Evolutionary conservation across 2,113 vertebrate species (phyloP), one percentile per base, ranked within the genome.

Genomic region (Crotophaga sulcirostris): DNA sequence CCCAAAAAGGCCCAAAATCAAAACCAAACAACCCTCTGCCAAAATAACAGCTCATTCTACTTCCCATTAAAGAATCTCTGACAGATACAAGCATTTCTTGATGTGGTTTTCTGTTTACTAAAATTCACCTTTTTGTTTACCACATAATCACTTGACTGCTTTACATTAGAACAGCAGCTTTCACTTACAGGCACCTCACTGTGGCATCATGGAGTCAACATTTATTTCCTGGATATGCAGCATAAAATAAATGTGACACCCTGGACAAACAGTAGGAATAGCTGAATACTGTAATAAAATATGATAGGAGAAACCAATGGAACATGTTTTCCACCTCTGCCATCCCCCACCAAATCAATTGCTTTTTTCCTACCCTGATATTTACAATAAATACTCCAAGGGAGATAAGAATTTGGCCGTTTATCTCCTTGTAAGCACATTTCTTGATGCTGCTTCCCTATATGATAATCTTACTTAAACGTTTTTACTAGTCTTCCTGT

Each of bases 401-500:
- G 6, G 24, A 93, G 34, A 89, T 67, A 29, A 92, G 20, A 90
- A 38, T 11, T 42, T 74, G 73, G n/a, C 49, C 49, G 24, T 90
- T 89, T 76, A 84, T 70, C 86, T 72, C 28, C 73, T 81, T 68
- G 29, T 56, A 78, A 89, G 69, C 44, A 72, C 33, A 24, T 56
- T 91, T 91, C 62, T 91, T 69, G 21, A 82, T 60, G 16, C 73
- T 58, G 10, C 4, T 3, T 26, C 33, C 63, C 67, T 87, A 15
- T 68, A 87, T 34, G 11, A 84, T 91, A 82, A 87, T 70, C 60
- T 89, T 69, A 58, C 19, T 76, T 70, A 55, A 86, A 77, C 3
- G 38, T 84, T 92, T 95, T 75, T 87, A 55, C 49, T 75, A n/a
- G 10, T 82, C 94, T 92, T 68, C 51, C 77, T 75, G 31, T 49